Evolutionary conservation across 2,113 vertebrate genomes (phyloP), one percentile per base, ranked within the genome.

Genomic region (Glaucidium brasilianum): DNA sequence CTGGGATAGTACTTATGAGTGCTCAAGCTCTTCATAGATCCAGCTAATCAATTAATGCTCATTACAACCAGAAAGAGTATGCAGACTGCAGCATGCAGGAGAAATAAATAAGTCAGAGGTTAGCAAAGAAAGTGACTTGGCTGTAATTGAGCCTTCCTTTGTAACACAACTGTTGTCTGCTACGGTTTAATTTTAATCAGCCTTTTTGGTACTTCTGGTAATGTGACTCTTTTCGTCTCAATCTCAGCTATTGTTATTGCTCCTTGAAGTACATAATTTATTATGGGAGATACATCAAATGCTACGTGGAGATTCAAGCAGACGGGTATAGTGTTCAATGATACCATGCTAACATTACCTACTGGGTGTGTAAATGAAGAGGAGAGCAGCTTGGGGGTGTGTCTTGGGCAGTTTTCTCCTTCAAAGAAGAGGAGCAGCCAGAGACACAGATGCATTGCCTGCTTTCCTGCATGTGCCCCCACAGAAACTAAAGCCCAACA

Each of bases 11-110:
- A 98, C 98, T 99, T 98, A 98, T 22, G 97, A 97, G 97, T 96
- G 98, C 98, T 98, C 97, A 97, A 98, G 98, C 98, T 98, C 98
- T 98, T 98, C 97, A 97, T 96, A 98, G 98, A 98, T 98, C 98
- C 98, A 98, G 98, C 98, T 99, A 99, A 99, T 99, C 99, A 99
- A 99, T 99, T 99, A 99, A 98, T 98, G 98, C 98, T 99, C 99
- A 99, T 99, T 99, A 99, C 98, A 98, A 98, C 96, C 90, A 95
- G 95, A 98, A 98, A 98, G 96, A 97, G 97, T 96, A 97, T 94
- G 93, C 94, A 95, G 96, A 93, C 91, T 95, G 94, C 94, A 97
- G 95, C 90, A 95, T 96, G 94, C 96, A 96, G 96, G 90, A 96
- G 95, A 97, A 97, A 97, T 97, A 97, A 97, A 94, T 96, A 98